Evolutionary conservation across 2,797 vertebrate genomes (phyloP), one percentile per base, ranked within the genome.

Genomic region (Pangasius mekongensis): DNA sequence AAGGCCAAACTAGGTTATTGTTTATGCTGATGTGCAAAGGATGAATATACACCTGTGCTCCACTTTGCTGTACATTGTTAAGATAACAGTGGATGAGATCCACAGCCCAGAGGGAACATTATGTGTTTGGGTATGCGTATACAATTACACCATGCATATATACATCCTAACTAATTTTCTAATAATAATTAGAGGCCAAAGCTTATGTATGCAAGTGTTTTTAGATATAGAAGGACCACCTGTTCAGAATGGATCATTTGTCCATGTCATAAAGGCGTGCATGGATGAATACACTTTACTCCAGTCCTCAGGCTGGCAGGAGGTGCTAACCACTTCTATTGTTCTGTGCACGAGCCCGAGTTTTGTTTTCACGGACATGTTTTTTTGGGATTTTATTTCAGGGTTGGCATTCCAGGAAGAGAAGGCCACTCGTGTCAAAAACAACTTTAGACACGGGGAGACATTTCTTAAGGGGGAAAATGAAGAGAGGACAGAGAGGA

Each of bases 91-190:
- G 14, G 36, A 71, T 52, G n/a, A 62, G 66, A 33, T 76, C 69
- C n/a, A 33, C 67, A 62, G 80, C 54, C 67, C 1, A 20, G 43
- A 56, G 77, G 81, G 81, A 62, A 84, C 62, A 73, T 86, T 54
- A 62, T 67, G 66, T 43, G 54, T 85, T 86, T 67, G 62, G 13
- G 27, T 87, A 83, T 47, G 88, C 27, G 85, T 80, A 33, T 87
- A 73, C 20, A 67, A 82, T 88, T 85, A 85, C 77, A 85, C 62
- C 36, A 76, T 69, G 84, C 14, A 80, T 86, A 54, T 84, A 67
- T 54, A 84, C 30, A 84, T 86, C n/a, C 86, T 58, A 87, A 87
- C 73, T 85, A 87, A 83, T 82, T 88, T 85, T 87, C 80, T 89
- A 86, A 90, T 85, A 84, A 89, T 90, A 89, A 86, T 66, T 90